These are phyloP conservation scores for Epizoanthus illoricatus DNA, from an alignment of 92 coral and sea anemone species.

Conservation along the genomic window DNA sequence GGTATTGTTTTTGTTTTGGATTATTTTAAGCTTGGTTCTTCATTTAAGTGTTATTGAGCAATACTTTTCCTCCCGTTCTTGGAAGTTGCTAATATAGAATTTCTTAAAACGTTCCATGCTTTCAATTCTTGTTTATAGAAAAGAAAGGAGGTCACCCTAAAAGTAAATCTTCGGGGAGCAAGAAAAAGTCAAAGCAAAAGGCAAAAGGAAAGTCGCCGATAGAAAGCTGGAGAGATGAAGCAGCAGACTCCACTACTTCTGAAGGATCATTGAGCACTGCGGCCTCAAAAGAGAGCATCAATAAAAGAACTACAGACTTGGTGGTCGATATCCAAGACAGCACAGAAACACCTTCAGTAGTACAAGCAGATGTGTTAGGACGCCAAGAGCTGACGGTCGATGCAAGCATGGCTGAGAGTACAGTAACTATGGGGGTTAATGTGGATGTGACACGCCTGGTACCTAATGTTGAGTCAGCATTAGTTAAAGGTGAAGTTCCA, in stretches of 20 bases:
- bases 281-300: neutral
- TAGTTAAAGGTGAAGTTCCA: neutral
- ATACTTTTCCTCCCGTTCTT: too few relatives aligned
- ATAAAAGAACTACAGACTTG: neutral
- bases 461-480: neutral
- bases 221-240: conserved; percentile 24
- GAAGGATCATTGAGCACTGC: neutral
- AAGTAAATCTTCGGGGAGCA: conserved; percentile 66
- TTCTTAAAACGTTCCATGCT: too few relatives aligned
- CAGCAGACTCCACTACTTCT: neutral
- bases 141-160: conserved; percentile 45
- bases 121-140: conserved; percentile 24
- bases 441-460: neutral
- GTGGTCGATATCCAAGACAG: too few relatives aligned
- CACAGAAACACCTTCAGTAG: neutral
- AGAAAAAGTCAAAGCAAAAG: conserved; percentile 65
- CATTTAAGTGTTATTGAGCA: too few relatives aligned
- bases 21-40: too few relatives aligned
- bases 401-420: neutral
- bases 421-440: neutral
- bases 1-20: too few relatives aligned
- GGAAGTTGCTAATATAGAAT: too few relatives aligned
- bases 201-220: conserved; percentile 43
- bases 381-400: neutral
- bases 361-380: neutral